Base-by-base conservation (phyloP, 1,140 invertebrate genomes). In the Chrysoperla carnea region DNA sequence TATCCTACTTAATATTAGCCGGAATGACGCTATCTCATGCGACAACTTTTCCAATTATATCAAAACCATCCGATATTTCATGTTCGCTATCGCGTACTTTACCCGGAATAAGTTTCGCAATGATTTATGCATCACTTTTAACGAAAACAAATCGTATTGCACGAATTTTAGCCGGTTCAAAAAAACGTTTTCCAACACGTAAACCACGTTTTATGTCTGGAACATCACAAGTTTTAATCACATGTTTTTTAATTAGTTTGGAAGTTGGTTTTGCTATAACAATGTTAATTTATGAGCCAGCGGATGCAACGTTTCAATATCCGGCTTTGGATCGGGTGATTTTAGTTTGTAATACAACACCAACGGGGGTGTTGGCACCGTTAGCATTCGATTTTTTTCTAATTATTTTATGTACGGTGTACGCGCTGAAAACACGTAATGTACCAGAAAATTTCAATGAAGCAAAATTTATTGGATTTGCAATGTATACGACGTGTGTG, bases 381-480 rank as follows among this genome's bases (percentile, higher is more conserved):
- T 68, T 89, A 33, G 73, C 78, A 1, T 89, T 84, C 57, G 83
- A 85, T 55, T 75, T 84, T 47, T 64, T 87, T 45, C 67, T 90
- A 0, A 78, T 89, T 17, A 67, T 72, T 5, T 67, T 88, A 46
- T 89, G 86, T 52, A 89, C 84, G 1, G 58, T 85, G 8, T 89
- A 88, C 58, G 86, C 86, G 1, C 66, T 91, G 8, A 88, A 88
- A 61, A 89, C 86, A 0, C 61, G 86, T 11, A 88, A 87, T 53
- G 71, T 90, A 35, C 86, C 86, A 0, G 86, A 87, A 60, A 90
- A 89, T 57, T 89, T 89, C 56, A 90, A 89, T 61, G 82, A 85
- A 55, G 79, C 81, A 0, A 83, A 84, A 58, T 84, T 82, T 52
- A 84, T 84, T 46, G 82, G 81, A 9, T 85, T 84, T 48, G 80